Base-by-base conservation (phyloP, 2,797 vertebrate genomes). In the Buphagus erythrorhynchus region DNA sequence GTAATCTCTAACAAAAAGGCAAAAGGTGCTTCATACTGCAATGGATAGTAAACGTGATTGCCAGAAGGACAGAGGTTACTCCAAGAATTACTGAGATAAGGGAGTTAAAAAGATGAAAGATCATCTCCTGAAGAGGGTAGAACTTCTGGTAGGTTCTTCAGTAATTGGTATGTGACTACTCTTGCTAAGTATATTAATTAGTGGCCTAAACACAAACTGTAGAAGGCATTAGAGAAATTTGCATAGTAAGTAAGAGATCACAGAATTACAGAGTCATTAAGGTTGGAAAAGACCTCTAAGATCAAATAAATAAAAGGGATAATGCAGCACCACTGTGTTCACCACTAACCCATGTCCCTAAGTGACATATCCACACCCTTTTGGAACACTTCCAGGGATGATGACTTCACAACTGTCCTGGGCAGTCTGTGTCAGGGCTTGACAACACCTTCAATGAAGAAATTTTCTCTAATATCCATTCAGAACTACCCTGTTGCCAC, bases 21-120 rank as follows among this genome's bases (percentile, higher is more conserved):
- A 29, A 57, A 52, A 31, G 35, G 17, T 11, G 28, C 42, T 40
- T 71, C 2, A 9, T 26, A 72, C 20, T 40, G 54, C 29, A 62
- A 16, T 11, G 42, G n/a, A 9, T 2, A 71, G 19, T 33, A 71
- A 75, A 71, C 2, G 4, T 0, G 0, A 13, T 26, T 20, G 15
- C 10, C 26, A 17, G 31, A 88, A 88, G 17, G 25, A 33, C 3
- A 20, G 36, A 57, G 3, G 9, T 42, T 49, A 48, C 16, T 52
- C 10, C 29, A 15, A 19, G 10, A 67, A 58, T 36, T 67, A 45
- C 46, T 46, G 28, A 48, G 13, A 6, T 16, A 38, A 75, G 11
- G 9, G 20, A 63, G 40, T 75, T 28, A 49, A n/a, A 75, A 67
- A 46, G 25, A 35, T n/a, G 31, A 26, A 72, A 31, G 7, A 22